phyloP scores from a whole-genome alignment of 2,888 invertebrate genomes.

The Phasia obesa region DNA sequence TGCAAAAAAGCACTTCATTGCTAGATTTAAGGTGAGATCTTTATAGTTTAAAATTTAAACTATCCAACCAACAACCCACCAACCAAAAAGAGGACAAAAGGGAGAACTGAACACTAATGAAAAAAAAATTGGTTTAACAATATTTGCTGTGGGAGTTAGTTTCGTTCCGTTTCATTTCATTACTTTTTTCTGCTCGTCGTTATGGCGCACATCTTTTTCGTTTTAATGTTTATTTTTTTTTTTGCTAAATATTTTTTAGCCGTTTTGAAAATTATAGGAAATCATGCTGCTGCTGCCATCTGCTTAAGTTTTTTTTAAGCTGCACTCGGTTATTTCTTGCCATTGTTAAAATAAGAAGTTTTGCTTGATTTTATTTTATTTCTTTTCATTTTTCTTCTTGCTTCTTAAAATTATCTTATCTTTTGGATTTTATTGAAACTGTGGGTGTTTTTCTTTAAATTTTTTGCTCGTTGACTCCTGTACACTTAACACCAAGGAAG shows the following conservation, averaged over 20 bases:
- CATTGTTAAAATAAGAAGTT: constrained; percentile 52
- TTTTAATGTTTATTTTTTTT: constrained; percentile 9
- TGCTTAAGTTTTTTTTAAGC: constrained; percentile 47
- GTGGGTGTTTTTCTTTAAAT: constrained; percentile 56
- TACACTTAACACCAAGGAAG: neutral
- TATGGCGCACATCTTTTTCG: constrained; percentile 39
- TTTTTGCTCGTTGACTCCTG: neutral
- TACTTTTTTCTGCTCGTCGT: constrained; percentile 37
- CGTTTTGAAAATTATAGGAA: constrained; percentile 61
- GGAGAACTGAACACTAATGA: constrained; percentile 7
- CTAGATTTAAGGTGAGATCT: constrained; percentile 59
- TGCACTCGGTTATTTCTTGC: constrained; percentile 39
- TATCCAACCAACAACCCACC: neutral
- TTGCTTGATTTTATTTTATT: constrained; percentile 15
- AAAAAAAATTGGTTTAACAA: constrained; percentile 21
- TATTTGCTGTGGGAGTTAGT: constrained; percentile 63
- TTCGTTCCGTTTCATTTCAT: constrained; percentile 42
- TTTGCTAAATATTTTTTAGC: constrained; percentile 8
- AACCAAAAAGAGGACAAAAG: neutral
- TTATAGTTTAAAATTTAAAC: constrained; percentile 43
- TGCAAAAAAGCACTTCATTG: constrained; percentile 23
- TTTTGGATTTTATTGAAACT: constrained; percentile 59
- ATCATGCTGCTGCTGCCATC: constrained; percentile 58
- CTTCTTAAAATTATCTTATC: constrained; percentile 64
- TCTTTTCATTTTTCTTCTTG: constrained; percentile 11